Base-by-base conservation (phyloP, 2,888 invertebrate genomes). In the Drosophila mettleri region DNA sequence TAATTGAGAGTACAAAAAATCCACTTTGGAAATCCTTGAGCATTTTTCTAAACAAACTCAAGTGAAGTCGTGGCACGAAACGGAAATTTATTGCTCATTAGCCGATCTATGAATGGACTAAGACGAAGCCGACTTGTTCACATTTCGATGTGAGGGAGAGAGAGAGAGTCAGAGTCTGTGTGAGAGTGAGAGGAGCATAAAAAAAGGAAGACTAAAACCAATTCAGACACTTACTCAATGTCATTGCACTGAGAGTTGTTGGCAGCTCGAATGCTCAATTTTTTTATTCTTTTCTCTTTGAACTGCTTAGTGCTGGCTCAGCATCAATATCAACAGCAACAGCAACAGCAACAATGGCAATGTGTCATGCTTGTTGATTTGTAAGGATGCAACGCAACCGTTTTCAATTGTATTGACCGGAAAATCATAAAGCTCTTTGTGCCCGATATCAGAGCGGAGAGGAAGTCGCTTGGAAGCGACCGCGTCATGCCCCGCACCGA, bases 341-440 rank as follows among this genome's bases (percentile, higher is more conserved):
- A 65, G 5, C 58, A 45, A 3, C 45, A 54, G 14, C 43, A 18
- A 49, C 59, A 60, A 59, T 71, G 59, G 10, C 78, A 89, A 87
- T 89, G 88, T 86, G 89, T 86, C 86, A 89, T 89, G 89, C 88
- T 89, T 89, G 86, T 86, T 86, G 89, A 86, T 89, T 86, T 89
- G 83, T 83, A 83, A 83, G 83, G 88, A 83, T 86, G 86, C 86
- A 73, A 16, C 64, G 63, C 70, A 66, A 66, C 58, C 60, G 59
- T 61, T 57, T 54, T 72, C 78, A 81, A 81, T 85, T 88, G 89
- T 88, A 85, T 88, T 88, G 89, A 89, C 85, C 89, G 85, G 89
- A 85, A 85, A 85, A 89, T 85, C 89, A 88, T 88, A 85, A 88
- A 88, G 85, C 89, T 85, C 87, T 78, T 85, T 85, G 82, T 86